phyloP scores from a whole-genome alignment of 2,888 invertebrate species.

The Gnatocerus cornutus region DNA sequence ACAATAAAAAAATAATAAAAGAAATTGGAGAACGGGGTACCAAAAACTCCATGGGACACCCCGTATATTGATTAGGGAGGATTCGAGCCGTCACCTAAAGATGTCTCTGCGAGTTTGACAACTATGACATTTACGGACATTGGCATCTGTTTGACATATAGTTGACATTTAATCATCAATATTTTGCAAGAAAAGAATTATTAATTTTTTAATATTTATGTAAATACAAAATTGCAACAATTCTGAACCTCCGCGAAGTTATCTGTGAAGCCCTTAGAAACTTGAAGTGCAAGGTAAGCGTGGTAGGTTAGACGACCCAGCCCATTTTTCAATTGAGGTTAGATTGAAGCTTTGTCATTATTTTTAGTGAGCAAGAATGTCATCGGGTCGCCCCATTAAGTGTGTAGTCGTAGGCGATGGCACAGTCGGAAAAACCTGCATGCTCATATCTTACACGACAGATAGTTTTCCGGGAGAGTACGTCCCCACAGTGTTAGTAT shows the following conservation, averaged over 20 bases:
- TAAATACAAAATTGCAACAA: slow-evolving; percentile 3
- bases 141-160: slow-evolving; percentile 15
- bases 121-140: slow-evolving; percentile 15
- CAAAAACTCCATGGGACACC: too few relatives aligned
- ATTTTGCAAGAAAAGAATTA: slow-evolving; percentile 11
- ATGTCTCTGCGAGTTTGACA: not conserved
- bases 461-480: slow-evolving; percentile 96
- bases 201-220: slow-evolving; percentile 14
- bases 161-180: slow-evolving; percentile 24
- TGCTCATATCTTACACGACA: slow-evolving; percentile 94
- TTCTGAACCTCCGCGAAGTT: not conserved
- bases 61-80: too few relatives aligned
- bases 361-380: slow-evolving; percentile 72
- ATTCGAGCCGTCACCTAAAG: not conserved
- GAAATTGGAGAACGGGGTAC: too few relatives aligned
- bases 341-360: slow-evolving; percentile 26
- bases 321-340: slow-evolving; percentile 41
- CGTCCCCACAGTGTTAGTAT: slow-evolving; percentile 93
- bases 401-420: slow-evolving; percentile 95
- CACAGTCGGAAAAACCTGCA: slow-evolving; percentile 95
- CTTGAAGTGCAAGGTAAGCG: slow-evolving; percentile 4
- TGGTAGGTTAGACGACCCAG: slow-evolving; percentile 17
- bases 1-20: too few relatives aligned
- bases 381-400: slow-evolving; percentile 93
- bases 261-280: not conserved